Evolutionary conservation across 2,888 invertebrate species (phyloP).

Genomic region (Drosophila prostipennis): DNA sequence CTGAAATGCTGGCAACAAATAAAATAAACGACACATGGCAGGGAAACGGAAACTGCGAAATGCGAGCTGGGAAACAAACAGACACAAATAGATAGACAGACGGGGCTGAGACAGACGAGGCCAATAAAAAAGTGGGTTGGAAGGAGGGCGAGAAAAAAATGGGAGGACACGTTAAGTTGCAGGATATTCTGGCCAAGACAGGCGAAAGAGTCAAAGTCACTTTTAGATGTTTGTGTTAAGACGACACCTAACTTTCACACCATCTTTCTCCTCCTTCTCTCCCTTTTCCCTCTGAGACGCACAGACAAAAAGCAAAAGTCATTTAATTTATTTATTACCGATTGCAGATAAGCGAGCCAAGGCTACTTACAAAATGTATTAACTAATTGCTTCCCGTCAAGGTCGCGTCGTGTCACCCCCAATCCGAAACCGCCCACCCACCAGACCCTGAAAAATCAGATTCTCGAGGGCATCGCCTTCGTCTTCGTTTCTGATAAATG

Average conservation of each 20-base stretch:
- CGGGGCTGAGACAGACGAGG: constrained; percentile 62
- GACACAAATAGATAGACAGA: constrained; percentile 47
- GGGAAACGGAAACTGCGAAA: constrained; percentile 32
- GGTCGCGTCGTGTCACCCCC: constrained; percentile 36
- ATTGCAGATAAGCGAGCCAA: constrained; percentile 59
- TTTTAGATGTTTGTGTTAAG: constrained; percentile 55
- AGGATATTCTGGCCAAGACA: constrained; percentile 34
- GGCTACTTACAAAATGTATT: constrained; percentile 62
- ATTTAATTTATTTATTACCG: constrained; percentile 72
- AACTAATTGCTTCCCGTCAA: constrained; percentile 67
- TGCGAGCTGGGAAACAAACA: constrained; percentile 42
- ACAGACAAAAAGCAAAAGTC: constrained; percentile 45
- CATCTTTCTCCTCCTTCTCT: no score
- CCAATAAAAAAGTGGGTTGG: constrained; percentile 59
- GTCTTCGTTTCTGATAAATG: constrained; percentile 45
- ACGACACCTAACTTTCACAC: constrained; percentile 34
- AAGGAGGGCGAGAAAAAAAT: no score
- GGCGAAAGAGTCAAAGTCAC: constrained; percentile 42
- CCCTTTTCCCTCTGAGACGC: neutral
- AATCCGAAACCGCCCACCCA: neutral
- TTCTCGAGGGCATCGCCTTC: constrained; percentile 50
- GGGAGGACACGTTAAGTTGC: constrained; percentile 31
- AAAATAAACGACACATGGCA: constrained; percentile 62
- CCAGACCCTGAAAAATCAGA: constrained; percentile 37
- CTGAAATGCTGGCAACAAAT: constrained; percentile 53